A percentile compares a stretch with the other conserved stretches of the same genome.
Conservation (phyloP, 2,888 invertebrate genomes). For the Eucera pruinosa region DNA sequence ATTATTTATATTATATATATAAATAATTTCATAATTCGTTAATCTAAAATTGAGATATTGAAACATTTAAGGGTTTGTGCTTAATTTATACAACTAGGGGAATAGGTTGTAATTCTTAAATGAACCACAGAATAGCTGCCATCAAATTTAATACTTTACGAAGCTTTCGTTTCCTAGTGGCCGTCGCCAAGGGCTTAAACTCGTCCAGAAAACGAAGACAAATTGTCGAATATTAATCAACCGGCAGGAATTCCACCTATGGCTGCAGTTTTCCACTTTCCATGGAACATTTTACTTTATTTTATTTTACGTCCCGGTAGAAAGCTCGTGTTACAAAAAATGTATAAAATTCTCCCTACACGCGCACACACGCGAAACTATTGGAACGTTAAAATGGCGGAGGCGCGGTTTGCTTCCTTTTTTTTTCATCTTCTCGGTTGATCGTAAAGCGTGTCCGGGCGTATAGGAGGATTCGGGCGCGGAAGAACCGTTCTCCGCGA, state of each 20-base stretch:
- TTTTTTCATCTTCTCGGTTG: constrained; percentile 57
- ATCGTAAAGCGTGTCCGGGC: constrained; percentile 74
- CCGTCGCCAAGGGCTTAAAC: no score
- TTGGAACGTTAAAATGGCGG: constrained; percentile 49
- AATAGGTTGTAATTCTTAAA: no score
- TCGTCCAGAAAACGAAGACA: constrained; percentile 9
- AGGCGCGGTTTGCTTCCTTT: constrained; percentile 29
- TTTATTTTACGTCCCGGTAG: constrained; percentile 24
- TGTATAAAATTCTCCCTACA: constrained; percentile 56
- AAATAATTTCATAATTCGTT: no score
- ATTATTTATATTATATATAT: no score
- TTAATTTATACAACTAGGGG: no score
- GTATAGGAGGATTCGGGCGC: constrained; percentile 65
- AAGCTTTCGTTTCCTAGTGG: no score
- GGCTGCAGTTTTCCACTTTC: constrained; percentile 35
- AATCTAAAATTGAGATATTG: no score
- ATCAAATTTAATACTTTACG: no score
- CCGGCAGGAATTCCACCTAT: constrained; percentile 3
- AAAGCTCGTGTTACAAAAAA: constrained; percentile 27
- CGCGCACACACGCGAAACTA: constrained; percentile 40
- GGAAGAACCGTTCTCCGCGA: constrained; percentile 62
- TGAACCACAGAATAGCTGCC: no score
- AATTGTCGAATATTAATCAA: constrained; percentile 15
- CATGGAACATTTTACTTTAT: constrained; percentile 32
- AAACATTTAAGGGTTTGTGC: no score